These are phyloP conservation scores for Dyspetes luteomarginatus DNA, from an alignment of 2,888 invertebrate genomes.

Conservation along the genomic window DNA sequence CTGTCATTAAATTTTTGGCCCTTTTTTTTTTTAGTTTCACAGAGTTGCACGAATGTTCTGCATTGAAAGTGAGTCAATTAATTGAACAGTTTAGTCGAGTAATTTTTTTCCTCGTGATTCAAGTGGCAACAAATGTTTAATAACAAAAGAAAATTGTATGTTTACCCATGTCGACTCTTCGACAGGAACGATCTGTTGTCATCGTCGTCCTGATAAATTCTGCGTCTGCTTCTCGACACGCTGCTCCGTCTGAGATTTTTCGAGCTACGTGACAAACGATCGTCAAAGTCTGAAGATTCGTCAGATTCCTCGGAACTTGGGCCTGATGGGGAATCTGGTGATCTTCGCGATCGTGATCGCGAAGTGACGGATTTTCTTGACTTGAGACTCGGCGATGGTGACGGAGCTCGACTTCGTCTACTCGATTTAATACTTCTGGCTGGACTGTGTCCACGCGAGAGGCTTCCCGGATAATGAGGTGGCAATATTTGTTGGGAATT, in stretches of 20 bases:
- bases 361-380: slow-evolving; percentile 88
- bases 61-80: too few relatives aligned
- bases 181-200: slow-evolving; percentile 67
- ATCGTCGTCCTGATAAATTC: slow-evolving; percentile 76
- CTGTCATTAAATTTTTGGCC: too few relatives aligned
- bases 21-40: too few relatives aligned
- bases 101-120: too few relatives aligned
- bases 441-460: slow-evolving; percentile 85
- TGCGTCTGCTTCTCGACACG: slow-evolving; percentile 70
- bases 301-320: slow-evolving; percentile 84
- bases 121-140: not conserved
- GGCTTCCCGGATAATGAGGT: slow-evolving; percentile 85
- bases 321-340: slow-evolving; percentile 79
- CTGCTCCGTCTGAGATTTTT: slow-evolving; percentile 79
- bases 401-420: slow-evolving; percentile 85
- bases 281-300: slow-evolving; percentile 87
- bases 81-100: too few relatives aligned
- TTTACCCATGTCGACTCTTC: slow-evolving; percentile 77
- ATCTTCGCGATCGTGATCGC: slow-evolving; percentile 83
- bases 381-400: slow-evolving; percentile 88
- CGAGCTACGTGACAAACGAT: slow-evolving; percentile 79
- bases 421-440: slow-evolving; percentile 79
- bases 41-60: too few relatives aligned
- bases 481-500: slow-evolving; percentile 77
- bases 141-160: slow-evolving; percentile 7